A percentile compares a stretch with the other conserved stretches of the same genome.
Conservation (phyloP, 2,888 invertebrate species). For the Pseudanteris insignis region DNA sequence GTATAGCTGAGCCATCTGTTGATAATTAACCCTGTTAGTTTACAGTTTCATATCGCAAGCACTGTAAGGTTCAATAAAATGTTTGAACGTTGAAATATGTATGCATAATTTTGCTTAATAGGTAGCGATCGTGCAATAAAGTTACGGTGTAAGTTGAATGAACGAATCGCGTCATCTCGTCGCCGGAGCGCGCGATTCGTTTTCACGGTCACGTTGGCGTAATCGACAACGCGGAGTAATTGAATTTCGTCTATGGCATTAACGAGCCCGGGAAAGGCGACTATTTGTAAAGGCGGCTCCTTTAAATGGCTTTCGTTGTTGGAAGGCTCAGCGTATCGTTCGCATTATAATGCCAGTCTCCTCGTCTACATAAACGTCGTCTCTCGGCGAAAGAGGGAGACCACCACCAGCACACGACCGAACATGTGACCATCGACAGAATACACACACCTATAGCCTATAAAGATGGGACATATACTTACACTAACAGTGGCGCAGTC, state of each 20-base stretch:
- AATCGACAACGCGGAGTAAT: slow-evolving; percentile 42
- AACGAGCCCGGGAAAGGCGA: slow-evolving; percentile 40
- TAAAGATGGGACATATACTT: slow-evolving; percentile 7
- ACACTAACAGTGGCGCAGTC: slow-evolving; percentile 18
- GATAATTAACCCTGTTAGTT: no score
- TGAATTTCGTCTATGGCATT: slow-evolving; percentile 47
- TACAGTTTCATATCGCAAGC: no score
- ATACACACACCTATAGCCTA: neutral
- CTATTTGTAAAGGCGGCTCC: slow-evolving; percentile 46
- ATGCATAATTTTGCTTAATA: slow-evolving; percentile 2
- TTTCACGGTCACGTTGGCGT: slow-evolving; percentile 47
- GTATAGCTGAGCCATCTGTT: no score
- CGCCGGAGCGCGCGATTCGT: slow-evolving; percentile 26
- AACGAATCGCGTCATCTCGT: slow-evolving; percentile 27
- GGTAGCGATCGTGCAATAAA: slow-evolving; percentile 17
- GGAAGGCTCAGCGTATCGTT: slow-evolving; percentile 42
- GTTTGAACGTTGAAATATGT: no score
- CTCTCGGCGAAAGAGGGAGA: slow-evolving; percentile 31
- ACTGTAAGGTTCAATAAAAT: no score
- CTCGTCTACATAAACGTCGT: slow-evolving; percentile 44
- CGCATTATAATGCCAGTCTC: slow-evolving; percentile 45
- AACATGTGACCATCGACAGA: slow-evolving; percentile 11
- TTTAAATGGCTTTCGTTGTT: slow-evolving; percentile 46
- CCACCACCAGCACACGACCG: slow-evolving; percentile 29
- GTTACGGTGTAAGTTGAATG: slow-evolving; percentile 14